Evolutionary conservation across 53 echinoderm and acorn worm genomes (phyloP).

Genomic region (Holothuria scabra): DNA sequence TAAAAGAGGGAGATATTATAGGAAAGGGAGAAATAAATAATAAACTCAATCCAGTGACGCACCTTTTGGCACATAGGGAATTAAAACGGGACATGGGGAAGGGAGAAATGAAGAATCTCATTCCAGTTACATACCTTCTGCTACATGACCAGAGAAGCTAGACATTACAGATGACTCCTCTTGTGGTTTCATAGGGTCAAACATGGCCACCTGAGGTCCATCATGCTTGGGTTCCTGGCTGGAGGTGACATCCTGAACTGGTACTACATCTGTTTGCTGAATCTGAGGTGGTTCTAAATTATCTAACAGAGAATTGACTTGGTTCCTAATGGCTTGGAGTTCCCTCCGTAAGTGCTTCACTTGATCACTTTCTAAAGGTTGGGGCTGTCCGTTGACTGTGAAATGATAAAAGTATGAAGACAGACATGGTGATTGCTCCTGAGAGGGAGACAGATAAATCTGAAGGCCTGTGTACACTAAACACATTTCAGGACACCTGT

Average conservation of each 20-base stretch:
- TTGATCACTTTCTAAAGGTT: constrained; percentile 93
- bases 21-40: no score
- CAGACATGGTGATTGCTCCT: neutral
- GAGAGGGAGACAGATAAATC: neutral
- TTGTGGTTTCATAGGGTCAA: constrained; percentile 94
- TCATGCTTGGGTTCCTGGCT: constrained; percentile 58
- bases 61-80: no score
- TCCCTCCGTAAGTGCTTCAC: constrained; percentile 86
- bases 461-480: no score
- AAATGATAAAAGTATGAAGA: neutral
- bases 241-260: constrained; percentile 25
- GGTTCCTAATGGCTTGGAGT: constrained; percentile 82
- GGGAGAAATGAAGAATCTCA: no score
- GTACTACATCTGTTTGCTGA: neutral
- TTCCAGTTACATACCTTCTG: neutral
- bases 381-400: constrained; percentile 94
- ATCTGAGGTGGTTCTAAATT: constrained; percentile 73
- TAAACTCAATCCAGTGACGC: no score
- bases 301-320: constrained; percentile 85
- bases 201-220: constrained; percentile 83
- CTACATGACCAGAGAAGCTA: constrained; percentile 67
- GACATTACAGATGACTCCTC: constrained; percentile 69
- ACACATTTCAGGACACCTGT: no score
- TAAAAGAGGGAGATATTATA: no score
- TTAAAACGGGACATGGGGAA: no score